Evolutionary conservation across 1,140 invertebrate genomes (phyloP).

Genomic region (Melitaea cinxia): DNA sequence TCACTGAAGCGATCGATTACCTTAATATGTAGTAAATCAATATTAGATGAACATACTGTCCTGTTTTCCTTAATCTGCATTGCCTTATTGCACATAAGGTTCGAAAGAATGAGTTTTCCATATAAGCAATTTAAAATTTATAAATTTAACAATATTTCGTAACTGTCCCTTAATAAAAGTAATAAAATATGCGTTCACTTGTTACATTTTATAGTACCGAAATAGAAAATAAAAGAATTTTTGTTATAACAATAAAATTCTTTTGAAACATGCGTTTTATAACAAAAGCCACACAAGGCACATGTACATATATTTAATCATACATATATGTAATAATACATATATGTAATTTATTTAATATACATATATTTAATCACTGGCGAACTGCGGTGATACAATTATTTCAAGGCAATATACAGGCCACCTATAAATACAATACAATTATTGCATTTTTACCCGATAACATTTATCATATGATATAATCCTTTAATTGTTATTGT

Average conservation of each 20-base stretch:
- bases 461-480: slow-evolving; percentile 1
- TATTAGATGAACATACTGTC: not conserved
- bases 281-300: too few species aligned
- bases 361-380: not conserved
- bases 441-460: not conserved
- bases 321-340: too few species aligned
- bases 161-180: too few species aligned
- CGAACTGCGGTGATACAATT: not conserved
- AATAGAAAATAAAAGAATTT: too few species aligned
- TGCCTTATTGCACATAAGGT: not conserved
- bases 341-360: not conserved
- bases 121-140: too few species aligned
- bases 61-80: not conserved
- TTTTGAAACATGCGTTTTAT: too few species aligned
- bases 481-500: slow-evolving; percentile 5
- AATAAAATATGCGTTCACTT: too few species aligned
- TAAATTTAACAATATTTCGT: too few species aligned
- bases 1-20: slow-evolving; percentile 12
- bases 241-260: too few species aligned
- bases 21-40: not conserved
- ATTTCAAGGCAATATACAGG: not conserved
- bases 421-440: not conserved
- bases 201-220: too few species aligned
- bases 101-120: too few species aligned
- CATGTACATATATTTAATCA: too few species aligned